phyloP scores from a whole-genome alignment of 2,113 vertebrate species.

The Rallus limicola region DNA sequence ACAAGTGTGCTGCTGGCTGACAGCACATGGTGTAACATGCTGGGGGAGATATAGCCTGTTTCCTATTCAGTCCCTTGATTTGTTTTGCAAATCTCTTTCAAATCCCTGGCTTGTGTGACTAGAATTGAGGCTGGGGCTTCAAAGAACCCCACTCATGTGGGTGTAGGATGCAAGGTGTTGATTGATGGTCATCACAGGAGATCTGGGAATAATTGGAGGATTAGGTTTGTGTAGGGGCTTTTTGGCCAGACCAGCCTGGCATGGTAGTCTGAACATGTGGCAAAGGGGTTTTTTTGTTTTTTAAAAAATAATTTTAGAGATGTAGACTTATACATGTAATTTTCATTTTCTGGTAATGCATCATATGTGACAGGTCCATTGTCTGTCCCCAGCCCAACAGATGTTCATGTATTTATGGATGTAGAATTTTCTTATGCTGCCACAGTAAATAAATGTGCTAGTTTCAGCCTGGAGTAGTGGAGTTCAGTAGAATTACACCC shows the following conservation, averaged over 20 bases:
- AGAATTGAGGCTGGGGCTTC: neutral
- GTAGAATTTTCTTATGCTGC: neutral
- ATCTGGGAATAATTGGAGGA: neutral
- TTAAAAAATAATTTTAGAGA: neutral
- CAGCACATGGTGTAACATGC: too few relatives aligned
- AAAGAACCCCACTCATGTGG: accelerated
- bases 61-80: neutral
- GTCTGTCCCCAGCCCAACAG: neutral
- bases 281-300: neutral
- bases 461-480: neutral
- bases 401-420: slow-evolving; percentile 21
- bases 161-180: neutral
- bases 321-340: neutral
- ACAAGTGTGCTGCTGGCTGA: neutral
- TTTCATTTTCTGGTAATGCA: slow-evolving; percentile 6
- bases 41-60: accelerated
- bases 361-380: neutral
- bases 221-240: neutral
- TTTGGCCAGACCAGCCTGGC: neutral
- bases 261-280: accelerated
- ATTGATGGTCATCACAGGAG: neutral
- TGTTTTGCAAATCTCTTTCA: neutral
- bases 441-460: neutral
- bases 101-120: neutral
- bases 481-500: neutral